These are phyloP conservation scores for Aplocera efformata DNA, from an alignment of 2,888 invertebrate species.

Conservation along the genomic window DNA sequence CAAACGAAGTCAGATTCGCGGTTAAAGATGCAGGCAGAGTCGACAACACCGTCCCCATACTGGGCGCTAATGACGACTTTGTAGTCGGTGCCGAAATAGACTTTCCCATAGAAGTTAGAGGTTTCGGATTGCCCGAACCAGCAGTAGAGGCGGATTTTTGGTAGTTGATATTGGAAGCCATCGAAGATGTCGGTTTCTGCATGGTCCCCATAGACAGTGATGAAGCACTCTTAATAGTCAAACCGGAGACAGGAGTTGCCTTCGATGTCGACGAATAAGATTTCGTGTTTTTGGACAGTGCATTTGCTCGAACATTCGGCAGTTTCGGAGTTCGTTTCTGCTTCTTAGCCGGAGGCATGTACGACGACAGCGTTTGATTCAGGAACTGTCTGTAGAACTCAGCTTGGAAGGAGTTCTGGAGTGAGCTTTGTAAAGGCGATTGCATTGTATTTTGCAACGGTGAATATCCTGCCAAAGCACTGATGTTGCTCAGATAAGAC, in stretches of 20 bases:
- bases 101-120: conserved; percentile 25
- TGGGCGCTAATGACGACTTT: conserved; percentile 49
- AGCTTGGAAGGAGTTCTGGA: conserved; percentile 64
- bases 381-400: conserved; percentile 69
- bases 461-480: conserved; percentile 56
- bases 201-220: conserved; percentile 20
- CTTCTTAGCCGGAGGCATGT: conserved; percentile 57
- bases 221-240: conserved; percentile 34
- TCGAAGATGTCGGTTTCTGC: conserved; percentile 6
- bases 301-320: conserved; percentile 9
- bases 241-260: conserved; percentile 39
- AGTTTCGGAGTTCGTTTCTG: conserved; percentile 63
- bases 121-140: conserved; percentile 11
- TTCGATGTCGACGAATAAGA: conserved; percentile 36
- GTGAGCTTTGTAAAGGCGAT: conserved; percentile 48
- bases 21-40: conserved; percentile 61
- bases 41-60: conserved; percentile 65
- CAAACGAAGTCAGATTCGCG: conserved; percentile 48
- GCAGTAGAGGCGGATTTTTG: conserved; percentile 10
- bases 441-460: conserved; percentile 56
- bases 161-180: conserved; percentile 8
- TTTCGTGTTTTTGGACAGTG: conserved; percentile 3
- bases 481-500: conserved; percentile 61
- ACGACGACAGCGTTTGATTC: conserved; percentile 54
- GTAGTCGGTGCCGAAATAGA: conserved; percentile 40